These are phyloP conservation scores for Drosophila oshimai DNA, from an alignment of 1,140 invertebrate genomes.

Conservation along the genomic window DNA sequence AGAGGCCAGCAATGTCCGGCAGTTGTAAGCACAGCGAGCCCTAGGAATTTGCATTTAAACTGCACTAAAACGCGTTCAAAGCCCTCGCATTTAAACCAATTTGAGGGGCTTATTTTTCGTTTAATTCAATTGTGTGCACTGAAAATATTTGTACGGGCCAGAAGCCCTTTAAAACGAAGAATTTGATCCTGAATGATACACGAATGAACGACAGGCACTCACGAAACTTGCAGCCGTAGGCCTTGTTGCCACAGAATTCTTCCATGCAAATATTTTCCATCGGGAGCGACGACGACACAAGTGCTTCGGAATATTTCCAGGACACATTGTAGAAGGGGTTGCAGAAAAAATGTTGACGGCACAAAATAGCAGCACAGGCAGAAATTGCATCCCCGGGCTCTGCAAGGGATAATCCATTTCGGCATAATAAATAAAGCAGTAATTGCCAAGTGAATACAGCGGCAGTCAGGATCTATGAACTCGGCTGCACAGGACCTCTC, in stretches of 20 bases:
- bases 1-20: constrained; percentile 22
- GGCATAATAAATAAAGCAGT: constrained; percentile 81
- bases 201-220: neutral
- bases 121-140: constrained; percentile 16
- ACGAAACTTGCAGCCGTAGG: constrained; percentile 12
- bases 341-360: constrained; percentile 47
- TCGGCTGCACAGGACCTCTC: neutral
- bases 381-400: constrained; percentile 60
- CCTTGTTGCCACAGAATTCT: neutral
- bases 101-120: constrained; percentile 1
- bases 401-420: constrained; percentile 77
- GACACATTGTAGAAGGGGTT: neutral
- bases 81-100: neutral
- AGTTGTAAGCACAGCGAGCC: neutral
- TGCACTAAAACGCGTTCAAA: constrained; percentile 3
- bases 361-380: constrained; percentile 63
- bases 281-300: constrained; percentile 4
- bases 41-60: constrained; percentile 40
- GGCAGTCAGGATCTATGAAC: constrained; percentile 46
- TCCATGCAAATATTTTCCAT: constrained; percentile 19
- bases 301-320: constrained; percentile 25
- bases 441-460: constrained; percentile 72
- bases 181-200: constrained; percentile 6
- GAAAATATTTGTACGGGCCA: constrained; percentile 1
- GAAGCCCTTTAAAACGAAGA: constrained; percentile 16